Evolutionary conservation across 2,797 vertebrate genomes (phyloP), one percentile per base, ranked within the genome.

Genomic region (Dicrostonyx torquatus): DNA sequence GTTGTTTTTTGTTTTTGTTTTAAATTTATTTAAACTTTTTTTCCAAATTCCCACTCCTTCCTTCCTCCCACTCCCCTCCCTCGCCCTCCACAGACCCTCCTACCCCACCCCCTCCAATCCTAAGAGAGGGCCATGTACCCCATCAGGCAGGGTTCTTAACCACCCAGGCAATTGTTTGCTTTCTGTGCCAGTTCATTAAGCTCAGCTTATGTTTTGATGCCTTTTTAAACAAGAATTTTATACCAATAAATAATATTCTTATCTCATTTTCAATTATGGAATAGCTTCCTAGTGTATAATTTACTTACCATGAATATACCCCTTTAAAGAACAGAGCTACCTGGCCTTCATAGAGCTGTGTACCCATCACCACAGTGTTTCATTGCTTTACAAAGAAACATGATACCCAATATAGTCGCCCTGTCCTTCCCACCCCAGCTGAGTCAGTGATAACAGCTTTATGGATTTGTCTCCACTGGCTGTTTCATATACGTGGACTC

Each of bases 211-310:
- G n/a, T 89, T 96, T 89, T 87, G 90, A 88, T 82, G 40, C 37
- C 88, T 92, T 94, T 96, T 93, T 87, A 1, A 95, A 89, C 34
- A 92, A 91, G 24, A 79, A 22, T 93, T 93, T 93, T 88, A 83
- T 90, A 82, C 55, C 83, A 94, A 82, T 92, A 93, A 95, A 62
- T 79, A 78, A 86, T 86, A 90, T 17, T 55, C 4, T 58, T 82
- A 43, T 72, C 31, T 89, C 64, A 64, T 89, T 96, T 89, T 76
- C 50, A 68, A 91, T 60, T 87, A 77, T 83, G 34, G 92, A 45
- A n/a, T 40, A 90, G 14, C 26, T 76, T 89, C 91, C 43, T 73
- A 87, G 84, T 26, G 53, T 89, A 60, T 86, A 94, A 89, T 75
- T 95, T n/a, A 60, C 13, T 37, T 80, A 84, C 82, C 66, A 87